A percentile compares a stretch with the other conserved stretches of the same genome.
Evolutionary conservation across 1,140 invertebrate species (phyloP).

Genomic region (Caenorhabditis remanei): DNA sequence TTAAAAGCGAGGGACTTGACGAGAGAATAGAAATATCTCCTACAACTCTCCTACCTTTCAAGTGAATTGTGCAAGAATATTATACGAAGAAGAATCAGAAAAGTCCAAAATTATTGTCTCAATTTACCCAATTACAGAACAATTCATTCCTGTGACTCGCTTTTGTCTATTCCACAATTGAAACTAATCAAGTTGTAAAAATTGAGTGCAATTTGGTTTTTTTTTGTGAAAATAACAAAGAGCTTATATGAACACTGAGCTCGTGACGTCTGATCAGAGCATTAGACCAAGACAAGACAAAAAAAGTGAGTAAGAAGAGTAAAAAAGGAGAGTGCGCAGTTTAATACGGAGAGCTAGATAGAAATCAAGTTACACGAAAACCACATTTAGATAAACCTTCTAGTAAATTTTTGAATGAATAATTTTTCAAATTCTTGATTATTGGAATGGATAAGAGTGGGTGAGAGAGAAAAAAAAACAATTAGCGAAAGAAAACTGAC

Average conservation of each 20-base stretch:
- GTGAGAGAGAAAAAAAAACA: not conserved
- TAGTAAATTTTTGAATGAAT: not conserved
- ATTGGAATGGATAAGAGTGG: too few species aligned
- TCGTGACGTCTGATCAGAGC: not conserved
- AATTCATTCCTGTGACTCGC: too few species aligned
- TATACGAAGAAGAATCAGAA: too few species aligned
- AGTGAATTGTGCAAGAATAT: too few species aligned
- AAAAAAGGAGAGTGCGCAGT: not conserved
- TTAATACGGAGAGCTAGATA: not conserved
- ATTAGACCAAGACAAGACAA: constrained; percentile 3
- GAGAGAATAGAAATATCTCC: too few species aligned
- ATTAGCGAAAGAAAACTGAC: not conserved
- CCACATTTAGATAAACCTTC: not conserved
- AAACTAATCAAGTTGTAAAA: too few species aligned
- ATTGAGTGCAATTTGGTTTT: not conserved
- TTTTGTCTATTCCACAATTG: too few species aligned
- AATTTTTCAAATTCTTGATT: not conserved
- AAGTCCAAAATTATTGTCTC: too few species aligned
- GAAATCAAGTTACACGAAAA: not conserved
- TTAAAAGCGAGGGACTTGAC: too few species aligned
- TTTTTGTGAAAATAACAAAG: not conserved
- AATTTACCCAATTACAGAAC: too few species aligned
- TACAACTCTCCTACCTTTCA: too few species aligned
- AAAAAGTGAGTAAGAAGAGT: constrained; percentile 3
- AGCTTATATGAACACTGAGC: not conserved